These are phyloP conservation scores for Ancistrus triradiatus DNA, from an alignment of 2,113 vertebrate species.

Conservation along the genomic window DNA sequence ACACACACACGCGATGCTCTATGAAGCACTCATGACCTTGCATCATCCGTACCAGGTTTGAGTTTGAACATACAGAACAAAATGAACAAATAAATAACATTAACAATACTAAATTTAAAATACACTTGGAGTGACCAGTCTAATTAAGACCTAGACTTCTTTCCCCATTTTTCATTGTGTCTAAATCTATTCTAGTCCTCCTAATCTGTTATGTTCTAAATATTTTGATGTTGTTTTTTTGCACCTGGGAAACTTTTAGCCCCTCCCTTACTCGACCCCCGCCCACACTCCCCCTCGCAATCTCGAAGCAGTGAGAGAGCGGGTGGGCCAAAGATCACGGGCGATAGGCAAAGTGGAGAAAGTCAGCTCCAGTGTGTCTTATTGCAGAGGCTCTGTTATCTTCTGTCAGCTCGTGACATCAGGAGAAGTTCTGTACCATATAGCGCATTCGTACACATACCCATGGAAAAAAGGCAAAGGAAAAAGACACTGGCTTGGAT, in stretches of 20 bases:
- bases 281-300: constrained; percentile 51
- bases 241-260: constrained; percentile 57
- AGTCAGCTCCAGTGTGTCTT: constrained; percentile 66
- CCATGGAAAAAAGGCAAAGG: constrained; percentile 42
- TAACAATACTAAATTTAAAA: constrained; percentile 64
- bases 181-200: constrained; percentile 48
- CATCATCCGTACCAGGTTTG: constrained; percentile 54
- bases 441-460: constrained; percentile 30
- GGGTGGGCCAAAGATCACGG: constrained; percentile 64
- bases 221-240: constrained; percentile 47
- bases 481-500: constrained; percentile 56
- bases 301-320: constrained; percentile 60
- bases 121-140: constrained; percentile 57
- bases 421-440: constrained; percentile 29
- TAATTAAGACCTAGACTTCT: constrained; percentile 44
- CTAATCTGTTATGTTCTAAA: constrained; percentile 39
- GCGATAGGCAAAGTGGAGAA: constrained; percentile 56
- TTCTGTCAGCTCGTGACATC: constrained; percentile 44
- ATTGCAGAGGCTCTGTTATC: constrained; percentile 58
- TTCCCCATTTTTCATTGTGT: constrained; percentile 36
- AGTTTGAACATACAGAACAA: constrained; percentile 58
- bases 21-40: constrained; percentile 32
- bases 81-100: constrained; percentile 72
- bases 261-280: constrained; percentile 37
- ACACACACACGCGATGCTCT: constrained; percentile 15